These are phyloP conservation scores for Arctia plantaginis DNA, from an alignment of 2,888 invertebrate species.

Conservation along the genomic window DNA sequence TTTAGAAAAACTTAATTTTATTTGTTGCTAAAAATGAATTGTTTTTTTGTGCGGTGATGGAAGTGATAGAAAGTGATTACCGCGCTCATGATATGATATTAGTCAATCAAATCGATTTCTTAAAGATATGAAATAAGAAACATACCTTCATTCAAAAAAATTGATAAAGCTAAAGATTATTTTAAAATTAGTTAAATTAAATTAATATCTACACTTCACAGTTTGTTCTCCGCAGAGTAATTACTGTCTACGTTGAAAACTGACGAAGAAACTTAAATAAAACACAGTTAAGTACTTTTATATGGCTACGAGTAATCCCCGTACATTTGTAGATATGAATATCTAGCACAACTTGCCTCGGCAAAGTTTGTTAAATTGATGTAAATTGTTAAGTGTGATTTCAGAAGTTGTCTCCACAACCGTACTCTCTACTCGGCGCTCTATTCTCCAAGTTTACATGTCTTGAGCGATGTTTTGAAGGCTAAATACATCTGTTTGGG, in stretches of 20 bases:
- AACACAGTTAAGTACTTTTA: conserved; percentile 7
- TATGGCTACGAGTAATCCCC: conserved; percentile 13
- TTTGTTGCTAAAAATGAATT: too few species aligned
- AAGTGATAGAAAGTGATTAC: too few species aligned
- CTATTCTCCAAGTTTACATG: conserved; percentile 51
- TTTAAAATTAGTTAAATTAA: conserved; percentile 6
- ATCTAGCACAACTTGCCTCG: conserved; percentile 51
- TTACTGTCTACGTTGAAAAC: conserved; percentile 5
- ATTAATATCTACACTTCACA: not conserved
- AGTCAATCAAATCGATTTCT: too few species aligned
- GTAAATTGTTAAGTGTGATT: conserved; percentile 60
- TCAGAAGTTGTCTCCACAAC: conserved; percentile 58
- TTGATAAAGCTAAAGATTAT: too few species aligned
- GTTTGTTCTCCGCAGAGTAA: conserved; percentile 1
- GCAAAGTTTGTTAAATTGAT: conserved; percentile 57
- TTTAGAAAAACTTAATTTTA: too few species aligned
- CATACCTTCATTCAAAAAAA: too few species aligned
- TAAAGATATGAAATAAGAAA: too few species aligned
- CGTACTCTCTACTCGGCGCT: conserved; percentile 51
- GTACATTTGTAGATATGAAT: conserved; percentile 40
- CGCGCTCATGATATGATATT: too few species aligned
- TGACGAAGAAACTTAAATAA: conserved; percentile 8
- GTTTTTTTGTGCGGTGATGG: too few species aligned
- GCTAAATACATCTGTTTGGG: conserved; percentile 33
- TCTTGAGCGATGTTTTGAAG: conserved; percentile 36